phyloP scores from a whole-genome alignment of 1,140 invertebrate species.

The Cyrtorhinus lividipennis region DNA sequence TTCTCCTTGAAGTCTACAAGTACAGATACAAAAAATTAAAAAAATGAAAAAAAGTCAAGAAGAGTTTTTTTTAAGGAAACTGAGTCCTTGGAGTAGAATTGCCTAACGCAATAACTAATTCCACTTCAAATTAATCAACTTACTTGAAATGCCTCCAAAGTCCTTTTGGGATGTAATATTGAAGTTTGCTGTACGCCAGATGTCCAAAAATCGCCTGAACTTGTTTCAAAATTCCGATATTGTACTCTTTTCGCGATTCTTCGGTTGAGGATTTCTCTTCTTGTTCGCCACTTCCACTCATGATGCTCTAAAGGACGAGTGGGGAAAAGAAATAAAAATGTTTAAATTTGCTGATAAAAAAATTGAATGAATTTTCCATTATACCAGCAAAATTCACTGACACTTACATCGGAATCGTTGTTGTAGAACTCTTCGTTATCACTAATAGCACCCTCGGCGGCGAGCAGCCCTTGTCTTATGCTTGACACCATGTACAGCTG shows the following conservation, averaged over 20 bases:
- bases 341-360: conserved; percentile 4
- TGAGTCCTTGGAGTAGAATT: background rate
- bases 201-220: conserved; percentile 97
- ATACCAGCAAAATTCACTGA: too few relatives aligned
- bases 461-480: conserved; percentile 63
- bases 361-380: too few relatives aligned
- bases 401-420: conserved; percentile 14
- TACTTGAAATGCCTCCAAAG: conserved; percentile 97
- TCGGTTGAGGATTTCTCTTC: conserved; percentile 30
- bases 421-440: conserved; percentile 43
- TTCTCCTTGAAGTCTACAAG: conserved; percentile 63
- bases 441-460: conserved; percentile 69
- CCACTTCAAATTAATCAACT: background rate
- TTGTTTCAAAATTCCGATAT: conserved; percentile 90
- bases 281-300: conserved; percentile 16
- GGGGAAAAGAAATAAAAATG: background rate
- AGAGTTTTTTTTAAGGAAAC: background rate
- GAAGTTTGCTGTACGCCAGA: conserved; percentile 85
- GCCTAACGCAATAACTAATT: too few relatives aligned
- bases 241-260: conserved; percentile 64
- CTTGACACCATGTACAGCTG: conserved; percentile 93
- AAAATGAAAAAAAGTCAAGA: background rate
- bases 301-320: conserved; percentile 21
- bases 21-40: background rate
- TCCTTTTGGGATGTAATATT: conserved; percentile 92